These are phyloP conservation scores for Sus cebifrons DNA, from an alignment of 2,797 vertebrate genomes.

Conservation along the genomic window DNA sequence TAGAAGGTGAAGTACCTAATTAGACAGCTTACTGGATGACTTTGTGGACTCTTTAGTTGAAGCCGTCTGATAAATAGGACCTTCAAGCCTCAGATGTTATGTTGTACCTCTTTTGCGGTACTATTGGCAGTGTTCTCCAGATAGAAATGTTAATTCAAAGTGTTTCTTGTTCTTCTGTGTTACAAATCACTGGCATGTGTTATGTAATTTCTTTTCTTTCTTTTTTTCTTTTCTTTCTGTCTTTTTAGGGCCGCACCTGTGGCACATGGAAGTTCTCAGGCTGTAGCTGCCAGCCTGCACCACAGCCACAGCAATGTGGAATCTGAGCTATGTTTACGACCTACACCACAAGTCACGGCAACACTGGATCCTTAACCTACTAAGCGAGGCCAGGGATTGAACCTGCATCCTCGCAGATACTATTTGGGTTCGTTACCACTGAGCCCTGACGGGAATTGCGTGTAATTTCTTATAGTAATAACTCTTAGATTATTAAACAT, in stretches of 20 bases:
- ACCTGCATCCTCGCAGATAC: too few species aligned
- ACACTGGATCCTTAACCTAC: too few species aligned
- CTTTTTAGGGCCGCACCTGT: too few species aligned
- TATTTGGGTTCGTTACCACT: too few species aligned
- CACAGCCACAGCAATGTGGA: too few species aligned
- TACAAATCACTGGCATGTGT: not conserved
- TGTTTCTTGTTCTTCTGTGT: not conserved
- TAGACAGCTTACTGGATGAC: not conserved
- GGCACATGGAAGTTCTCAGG: too few species aligned
- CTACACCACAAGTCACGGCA: too few species aligned
- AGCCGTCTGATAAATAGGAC: not conserved
- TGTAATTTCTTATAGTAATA: conserved; percentile 8
- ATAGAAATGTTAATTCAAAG: not conserved
- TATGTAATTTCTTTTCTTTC: not conserved
- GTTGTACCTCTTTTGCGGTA: not conserved
- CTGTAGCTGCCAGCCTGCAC: too few species aligned
- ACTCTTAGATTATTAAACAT: not conserved
- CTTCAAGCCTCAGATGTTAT: not conserved
- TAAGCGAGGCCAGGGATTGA: too few species aligned
- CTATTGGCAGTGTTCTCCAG: not conserved
- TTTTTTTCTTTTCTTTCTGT: too few species aligned
- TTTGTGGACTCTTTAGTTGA: conserved; percentile 7
- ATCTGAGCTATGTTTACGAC: too few species aligned
- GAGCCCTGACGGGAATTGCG: not conserved
- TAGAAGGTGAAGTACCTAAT: not conserved